phyloP scores from a whole-genome alignment of 2,113 vertebrate species.

The Gavia stellata region DNA sequence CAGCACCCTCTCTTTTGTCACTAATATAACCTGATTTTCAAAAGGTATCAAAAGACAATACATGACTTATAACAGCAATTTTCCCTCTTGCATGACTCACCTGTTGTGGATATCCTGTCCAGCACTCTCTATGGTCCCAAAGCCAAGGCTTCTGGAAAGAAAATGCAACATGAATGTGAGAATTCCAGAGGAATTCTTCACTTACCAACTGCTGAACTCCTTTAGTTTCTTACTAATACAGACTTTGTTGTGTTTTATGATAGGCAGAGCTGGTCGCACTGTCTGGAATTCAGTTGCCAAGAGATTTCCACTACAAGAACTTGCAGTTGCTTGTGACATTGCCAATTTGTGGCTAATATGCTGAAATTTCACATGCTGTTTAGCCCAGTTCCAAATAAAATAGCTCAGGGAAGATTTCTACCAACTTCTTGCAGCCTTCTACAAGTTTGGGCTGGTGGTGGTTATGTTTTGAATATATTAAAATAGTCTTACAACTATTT shows the following conservation, averaged over 20 bases:
- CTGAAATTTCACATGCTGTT: not conserved
- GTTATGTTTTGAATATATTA: not conserved
- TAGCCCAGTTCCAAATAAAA: not conserved
- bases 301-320: not conserved
- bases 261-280: not conserved
- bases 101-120: constrained; percentile 85
- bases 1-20: not conserved
- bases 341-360: not conserved
- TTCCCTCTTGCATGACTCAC: constrained; percentile 64
- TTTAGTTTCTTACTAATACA: not conserved
- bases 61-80: not conserved
- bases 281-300: not conserved
- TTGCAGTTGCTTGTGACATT: not conserved
- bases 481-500: not conserved
- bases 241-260: not conserved
- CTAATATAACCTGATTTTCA: not conserved
- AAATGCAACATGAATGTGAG: not conserved
- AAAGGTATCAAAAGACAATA: not conserved
- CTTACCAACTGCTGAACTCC: not conserved
- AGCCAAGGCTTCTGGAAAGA: constrained; percentile 86
- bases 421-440: not conserved
- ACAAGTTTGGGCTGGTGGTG: not conserved
- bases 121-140: constrained; percentile 83
- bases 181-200: not conserved
- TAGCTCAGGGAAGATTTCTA: not conserved